These are phyloP conservation scores for Calliphora vicina DNA, from an alignment of 1,140 invertebrate species.

Conservation along the genomic window DNA sequence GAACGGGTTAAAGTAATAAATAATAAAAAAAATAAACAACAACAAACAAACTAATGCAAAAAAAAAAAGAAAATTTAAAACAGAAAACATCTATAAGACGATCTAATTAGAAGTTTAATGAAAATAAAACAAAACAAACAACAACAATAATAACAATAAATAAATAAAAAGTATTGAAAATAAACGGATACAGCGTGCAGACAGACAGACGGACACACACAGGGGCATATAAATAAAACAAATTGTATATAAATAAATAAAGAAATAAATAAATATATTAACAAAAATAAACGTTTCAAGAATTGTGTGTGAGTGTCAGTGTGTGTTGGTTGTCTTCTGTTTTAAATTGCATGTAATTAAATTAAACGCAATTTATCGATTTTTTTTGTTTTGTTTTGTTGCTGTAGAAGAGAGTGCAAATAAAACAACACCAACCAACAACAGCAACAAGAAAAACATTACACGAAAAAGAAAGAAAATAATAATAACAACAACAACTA, in stretches of 20 bases:
- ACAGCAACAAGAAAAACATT: not conserved
- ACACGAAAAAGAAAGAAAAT: not conserved
- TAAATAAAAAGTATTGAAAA: not conserved
- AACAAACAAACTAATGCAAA: slow-evolving; percentile 1
- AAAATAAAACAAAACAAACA: slow-evolving; percentile 6
- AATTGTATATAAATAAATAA: slow-evolving; percentile 1
- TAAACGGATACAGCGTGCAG: too few relatives aligned
- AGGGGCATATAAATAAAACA: not conserved
- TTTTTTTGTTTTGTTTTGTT: slow-evolving; percentile 18
- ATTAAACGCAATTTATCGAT: slow-evolving; percentile 32
- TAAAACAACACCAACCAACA: not conserved
- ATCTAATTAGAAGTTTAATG: not conserved
- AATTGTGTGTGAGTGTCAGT: not conserved
- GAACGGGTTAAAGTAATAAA: not conserved
- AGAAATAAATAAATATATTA: not conserved
- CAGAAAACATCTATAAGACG: not conserved
- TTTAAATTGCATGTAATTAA: slow-evolving; percentile 31
- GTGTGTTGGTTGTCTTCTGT: slow-evolving; percentile 14
- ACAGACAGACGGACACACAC: not conserved
- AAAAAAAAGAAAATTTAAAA: not conserved
- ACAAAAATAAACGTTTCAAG: not conserved
- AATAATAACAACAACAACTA: not conserved
- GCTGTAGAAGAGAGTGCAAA: not conserved
- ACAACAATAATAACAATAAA: not conserved
- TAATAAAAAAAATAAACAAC: not conserved